Conservation (phyloP, 1,140 invertebrate species). For the Colletes latitarsis region DNA sequence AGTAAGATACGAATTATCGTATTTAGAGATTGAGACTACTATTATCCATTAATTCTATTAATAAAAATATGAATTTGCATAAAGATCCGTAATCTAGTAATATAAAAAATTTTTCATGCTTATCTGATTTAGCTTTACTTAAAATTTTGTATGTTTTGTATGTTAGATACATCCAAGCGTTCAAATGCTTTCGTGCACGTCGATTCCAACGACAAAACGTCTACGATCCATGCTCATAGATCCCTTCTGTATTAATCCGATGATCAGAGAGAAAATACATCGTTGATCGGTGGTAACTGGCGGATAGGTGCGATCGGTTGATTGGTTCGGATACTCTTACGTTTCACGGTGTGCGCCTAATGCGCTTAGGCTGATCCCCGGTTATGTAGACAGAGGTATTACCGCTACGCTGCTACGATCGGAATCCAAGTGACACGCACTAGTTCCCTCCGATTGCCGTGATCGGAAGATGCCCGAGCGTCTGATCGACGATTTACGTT, state of each 20-base stretch:
- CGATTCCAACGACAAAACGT: too few species aligned
- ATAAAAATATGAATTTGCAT: too few species aligned
- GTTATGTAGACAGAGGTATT: slow-evolving; percentile 42
- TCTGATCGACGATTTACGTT: slow-evolving; percentile 17
- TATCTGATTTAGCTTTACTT: too few species aligned
- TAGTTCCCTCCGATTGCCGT: background rate
- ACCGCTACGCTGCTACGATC: background rate
- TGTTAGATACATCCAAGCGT: too few species aligned
- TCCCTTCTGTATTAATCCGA: slow-evolving; percentile 13
- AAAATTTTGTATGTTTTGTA: too few species aligned
- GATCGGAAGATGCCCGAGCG: slow-evolving; percentile 1
- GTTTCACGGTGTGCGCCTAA: slow-evolving; percentile 24
- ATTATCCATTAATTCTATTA: too few species aligned
- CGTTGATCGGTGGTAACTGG: slow-evolving; percentile 8
- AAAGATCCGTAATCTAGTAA: too few species aligned
- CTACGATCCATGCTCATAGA: background rate
- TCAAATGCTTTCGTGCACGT: too few species aligned
- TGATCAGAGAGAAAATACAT: background rate
- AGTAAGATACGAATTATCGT: too few species aligned
- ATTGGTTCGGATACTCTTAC: slow-evolving; percentile 40
- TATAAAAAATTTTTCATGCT: too few species aligned
- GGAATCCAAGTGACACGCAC: slow-evolving; percentile 36
- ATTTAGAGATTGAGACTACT: too few species aligned
- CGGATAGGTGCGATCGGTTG: background rate
- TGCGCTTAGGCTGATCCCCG: slow-evolving; percentile 44